Conservation (phyloP, 2,888 invertebrate species). For the Lobophora halterata region DNA sequence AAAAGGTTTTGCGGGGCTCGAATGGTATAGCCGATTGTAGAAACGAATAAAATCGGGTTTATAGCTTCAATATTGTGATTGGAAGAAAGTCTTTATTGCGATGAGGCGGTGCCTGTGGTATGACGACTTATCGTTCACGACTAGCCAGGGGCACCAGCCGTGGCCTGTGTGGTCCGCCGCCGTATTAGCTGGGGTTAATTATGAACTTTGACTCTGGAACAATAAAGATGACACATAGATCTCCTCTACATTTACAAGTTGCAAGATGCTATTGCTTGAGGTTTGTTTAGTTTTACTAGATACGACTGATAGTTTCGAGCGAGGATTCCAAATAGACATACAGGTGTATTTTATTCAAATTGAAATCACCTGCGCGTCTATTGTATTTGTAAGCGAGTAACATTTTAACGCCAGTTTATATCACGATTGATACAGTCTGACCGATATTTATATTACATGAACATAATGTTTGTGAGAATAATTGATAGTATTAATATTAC, state of each 20-base stretch:
- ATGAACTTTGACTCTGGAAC: slow-evolving; percentile 30
- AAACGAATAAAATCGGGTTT: slow-evolving; percentile 60
- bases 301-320: too few species aligned
- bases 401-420: too few species aligned
- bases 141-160: slow-evolving; percentile 59
- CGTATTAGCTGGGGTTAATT: slow-evolving; percentile 48
- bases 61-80: slow-evolving; percentile 60
- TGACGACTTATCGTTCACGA: slow-evolving; percentile 66
- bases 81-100: slow-evolving; percentile 63
- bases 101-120: slow-evolving; percentile 45
- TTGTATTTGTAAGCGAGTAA: slow-evolving; percentile 37
- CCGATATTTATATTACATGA: too few species aligned
- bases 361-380: slow-evolving; percentile 46
- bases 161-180: slow-evolving; percentile 64
- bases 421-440: too few species aligned
- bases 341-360: slow-evolving; percentile 49
- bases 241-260: slow-evolving; percentile 2
- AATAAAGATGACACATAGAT: slow-evolving; percentile 11
- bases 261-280: background rate
- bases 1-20: slow-evolving; percentile 32
- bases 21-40: slow-evolving; percentile 39
- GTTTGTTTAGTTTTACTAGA: too few species aligned
- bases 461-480: too few species aligned
- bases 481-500: too few species aligned
- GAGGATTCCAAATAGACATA: too few species aligned